Percentiles rank a stretch among this genome's conserved stretches.
These are phyloP conservation scores for Eupithecia inturbata DNA, from an alignment of 2,888 invertebrate species.

Conservation along the genomic window DNA sequence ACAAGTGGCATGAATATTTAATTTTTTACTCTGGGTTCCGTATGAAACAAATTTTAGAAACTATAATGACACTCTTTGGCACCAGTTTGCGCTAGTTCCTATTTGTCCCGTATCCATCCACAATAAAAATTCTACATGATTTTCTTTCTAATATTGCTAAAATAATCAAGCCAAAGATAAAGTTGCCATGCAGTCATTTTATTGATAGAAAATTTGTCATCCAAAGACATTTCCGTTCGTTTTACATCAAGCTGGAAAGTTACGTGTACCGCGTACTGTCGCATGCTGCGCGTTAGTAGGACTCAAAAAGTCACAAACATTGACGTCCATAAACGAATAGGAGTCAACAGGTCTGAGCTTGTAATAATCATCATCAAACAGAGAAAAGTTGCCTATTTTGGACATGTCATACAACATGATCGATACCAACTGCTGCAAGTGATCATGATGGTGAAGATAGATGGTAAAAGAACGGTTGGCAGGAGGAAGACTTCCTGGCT, in stretches of 20 bases:
- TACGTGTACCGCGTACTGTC: too few species aligned
- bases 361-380: too few species aligned
- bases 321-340: too few species aligned
- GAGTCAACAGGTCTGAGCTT: too few species aligned
- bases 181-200: not conserved
- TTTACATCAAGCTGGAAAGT: not conserved
- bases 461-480: too few species aligned
- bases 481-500: too few species aligned
- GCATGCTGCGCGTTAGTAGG: too few species aligned
- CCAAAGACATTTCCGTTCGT: not conserved
- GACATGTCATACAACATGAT: too few species aligned
- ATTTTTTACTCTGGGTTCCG: not conserved
- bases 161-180: not conserved
- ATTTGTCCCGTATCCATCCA: not conserved
- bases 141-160: not conserved
- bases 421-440: too few species aligned
- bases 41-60: not conserved
- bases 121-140: not conserved
- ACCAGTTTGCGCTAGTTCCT: not conserved
- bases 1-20: not conserved
- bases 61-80: not conserved
- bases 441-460: too few species aligned
- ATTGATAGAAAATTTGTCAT: not conserved
- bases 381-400: too few species aligned
- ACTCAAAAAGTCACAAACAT: too few species aligned